These are phyloP conservation scores for Ctena decussata DNA, from an alignment of 2,888 invertebrate genomes.

Conservation along the genomic window DNA sequence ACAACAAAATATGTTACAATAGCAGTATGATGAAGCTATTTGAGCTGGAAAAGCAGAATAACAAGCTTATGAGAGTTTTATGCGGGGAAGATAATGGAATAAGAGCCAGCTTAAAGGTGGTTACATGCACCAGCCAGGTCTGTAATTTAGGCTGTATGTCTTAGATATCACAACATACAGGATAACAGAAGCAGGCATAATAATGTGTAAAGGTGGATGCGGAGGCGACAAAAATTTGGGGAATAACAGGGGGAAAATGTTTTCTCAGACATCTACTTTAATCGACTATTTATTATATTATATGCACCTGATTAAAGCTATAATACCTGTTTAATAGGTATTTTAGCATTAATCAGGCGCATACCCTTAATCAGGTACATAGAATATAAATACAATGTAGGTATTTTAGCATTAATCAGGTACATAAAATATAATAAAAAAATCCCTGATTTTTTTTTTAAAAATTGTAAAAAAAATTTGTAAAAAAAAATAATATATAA, in stretches of 20 bases:
- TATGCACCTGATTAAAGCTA: no score
- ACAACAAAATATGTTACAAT: not conserved
- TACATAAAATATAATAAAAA: no score
- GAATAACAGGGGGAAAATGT: not conserved
- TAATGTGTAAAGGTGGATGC: not conserved
- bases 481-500: no score
- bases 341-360: no score
- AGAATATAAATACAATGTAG: no score
- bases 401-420: no score
- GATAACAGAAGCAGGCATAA: not conserved
- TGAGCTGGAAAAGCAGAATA: not conserved
- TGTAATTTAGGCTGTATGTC: conserved; percentile 2
- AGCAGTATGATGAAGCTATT: not conserved
- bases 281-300: no score
- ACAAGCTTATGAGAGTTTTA: not conserved
- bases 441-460: no score
- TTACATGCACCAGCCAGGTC: not conserved
- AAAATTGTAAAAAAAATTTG: no score
- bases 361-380: no score
- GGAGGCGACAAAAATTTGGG: conserved; percentile 3
- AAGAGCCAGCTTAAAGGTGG: not conserved
- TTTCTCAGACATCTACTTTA: no score
- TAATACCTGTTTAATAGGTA: no score
- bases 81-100: not conserved
- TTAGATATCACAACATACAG: not conserved